Conservation (phyloP, 2,888 invertebrate genomes). For the Blastobasis lacticolella region DNA sequence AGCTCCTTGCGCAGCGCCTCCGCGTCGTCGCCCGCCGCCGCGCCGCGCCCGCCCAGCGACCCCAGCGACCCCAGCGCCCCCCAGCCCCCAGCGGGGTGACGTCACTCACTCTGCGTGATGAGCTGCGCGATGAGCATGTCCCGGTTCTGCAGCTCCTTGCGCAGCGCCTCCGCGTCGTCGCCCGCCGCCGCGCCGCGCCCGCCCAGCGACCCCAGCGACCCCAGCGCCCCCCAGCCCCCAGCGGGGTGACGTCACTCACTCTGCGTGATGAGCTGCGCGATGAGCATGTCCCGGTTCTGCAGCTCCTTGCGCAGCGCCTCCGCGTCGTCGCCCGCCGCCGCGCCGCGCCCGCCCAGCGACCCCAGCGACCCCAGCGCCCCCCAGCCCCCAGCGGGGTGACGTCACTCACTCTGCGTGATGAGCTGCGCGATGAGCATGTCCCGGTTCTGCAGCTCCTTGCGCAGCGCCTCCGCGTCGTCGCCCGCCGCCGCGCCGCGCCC, state of each 20-base stretch:
- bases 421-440: slow-evolving; percentile 90
- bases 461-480: background rate
- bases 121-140: slow-evolving; percentile 90
- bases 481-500: background rate
- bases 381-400: slow-evolving; percentile 27
- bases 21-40: slow-evolving; percentile 51
- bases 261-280: slow-evolving; percentile 90
- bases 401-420: slow-evolving; percentile 84
- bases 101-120: slow-evolving; percentile 84
- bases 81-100: slow-evolving; percentile 52
- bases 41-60: slow-evolving; percentile 69
- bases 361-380: slow-evolving; percentile 76
- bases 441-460: slow-evolving; percentile 73
- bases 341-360: slow-evolving; percentile 62
- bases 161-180: slow-evolving; percentile 49
- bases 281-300: slow-evolving; percentile 84
- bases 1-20: slow-evolving; percentile 80
- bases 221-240: too few species aligned
- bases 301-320: slow-evolving; percentile 76
- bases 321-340: too few species aligned
- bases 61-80: slow-evolving; percentile 78
- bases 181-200: slow-evolving; percentile 60
- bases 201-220: slow-evolving; percentile 74
- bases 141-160: slow-evolving; percentile 81
- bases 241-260: slow-evolving; percentile 71